A percentile compares a stretch with the other conserved stretches of the same genome.
phyloP scores from a whole-genome alignment of 1,140 invertebrate species.

The Agrypnia vestita region DNA sequence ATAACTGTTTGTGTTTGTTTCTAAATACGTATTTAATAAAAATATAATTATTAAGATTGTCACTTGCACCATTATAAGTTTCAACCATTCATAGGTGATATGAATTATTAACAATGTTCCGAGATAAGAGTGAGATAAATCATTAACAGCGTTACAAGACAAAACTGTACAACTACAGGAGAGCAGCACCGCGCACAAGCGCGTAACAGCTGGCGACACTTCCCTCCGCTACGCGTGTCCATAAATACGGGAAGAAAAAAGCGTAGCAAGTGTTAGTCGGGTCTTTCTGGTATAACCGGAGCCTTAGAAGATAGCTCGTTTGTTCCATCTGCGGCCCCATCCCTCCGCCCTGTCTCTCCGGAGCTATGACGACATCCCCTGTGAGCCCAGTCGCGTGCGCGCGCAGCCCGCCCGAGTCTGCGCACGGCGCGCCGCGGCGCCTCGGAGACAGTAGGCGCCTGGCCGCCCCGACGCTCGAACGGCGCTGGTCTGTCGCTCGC shows the following conservation, averaged over 20 bases:
- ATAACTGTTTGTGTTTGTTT: no score
- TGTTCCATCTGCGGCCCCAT: conserved; percentile 23
- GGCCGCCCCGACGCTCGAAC: conserved; percentile 16
- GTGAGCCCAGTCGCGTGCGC: conserved; percentile 7
- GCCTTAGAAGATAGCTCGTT: conserved; percentile 29
- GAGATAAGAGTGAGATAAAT: conserved; percentile 13
- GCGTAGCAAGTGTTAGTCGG: not conserved
- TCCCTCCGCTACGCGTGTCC: conserved; percentile 16
- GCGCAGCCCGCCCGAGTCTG: conserved; percentile 15
- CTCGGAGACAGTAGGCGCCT: conserved; percentile 36
- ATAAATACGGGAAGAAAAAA: conserved; percentile 28
- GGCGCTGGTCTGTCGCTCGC: not conserved
- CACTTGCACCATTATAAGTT: no score
- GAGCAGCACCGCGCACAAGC: not conserved
- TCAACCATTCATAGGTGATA: not conserved
- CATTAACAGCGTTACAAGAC: not conserved
- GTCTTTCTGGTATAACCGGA: conserved; percentile 30
- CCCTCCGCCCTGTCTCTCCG: conserved; percentile 8
- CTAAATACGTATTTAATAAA: no score
- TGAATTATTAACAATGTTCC: not conserved
- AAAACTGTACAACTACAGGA: not conserved
- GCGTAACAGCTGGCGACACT: conserved; percentile 28
- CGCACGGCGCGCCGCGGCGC: conserved; percentile 16
- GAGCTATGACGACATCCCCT: conserved; percentile 36
- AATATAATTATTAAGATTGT: no score